Base-by-base conservation (phyloP, 2,797 vertebrate species). In the Tauraco hartlaubi region DNA sequence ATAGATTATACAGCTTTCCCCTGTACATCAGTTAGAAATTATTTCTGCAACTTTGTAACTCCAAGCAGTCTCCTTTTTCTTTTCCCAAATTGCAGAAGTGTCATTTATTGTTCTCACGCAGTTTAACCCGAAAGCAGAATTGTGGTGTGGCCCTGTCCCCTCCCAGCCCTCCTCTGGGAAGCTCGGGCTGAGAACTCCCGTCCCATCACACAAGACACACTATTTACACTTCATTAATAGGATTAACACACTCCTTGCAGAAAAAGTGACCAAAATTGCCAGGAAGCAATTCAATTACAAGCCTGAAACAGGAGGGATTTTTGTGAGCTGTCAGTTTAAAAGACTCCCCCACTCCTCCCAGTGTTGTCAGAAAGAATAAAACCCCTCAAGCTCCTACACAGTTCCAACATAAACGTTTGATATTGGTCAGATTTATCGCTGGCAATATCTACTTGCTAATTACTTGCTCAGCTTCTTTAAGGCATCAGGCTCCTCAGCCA, bases 181-280 rank as follows among this genome's bases (percentile, higher is more conserved):
- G 6, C 26, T 26, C 7, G 0, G 0, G 44, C 23, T 15, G 22
- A 15, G 11, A 35, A 31, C 35, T 20, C 41, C 2, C 4, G 0
- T 44, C 66, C 73, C 85, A 54, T 1, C 52, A 64, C 6, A 4
- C 46, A 56, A 12, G 0, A 9, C 3, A 2, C 33, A 1, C 1
- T 17, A 33, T 49, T 80, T 52, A 58, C 83, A 72, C 62, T 26
- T 43, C 3, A 2, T 52, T 39, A 41, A 54, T 4, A 44, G 18
- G 31, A 85, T 33, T 48, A 85, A 71, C 3, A 25, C 26, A 52
- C 54, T 58, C 5, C 0, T 11, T 12, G 72, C 75, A 46, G 14
- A 58, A 33, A 39, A 0, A 51, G 41, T 6, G 61, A 41, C 5
- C 39, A 29, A 48, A 62, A 35, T 2, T 28, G 69, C 44, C 71